phyloP scores from a whole-genome alignment of 2,113 vertebrate species.

The Rhodinocichla rosea region DNA sequence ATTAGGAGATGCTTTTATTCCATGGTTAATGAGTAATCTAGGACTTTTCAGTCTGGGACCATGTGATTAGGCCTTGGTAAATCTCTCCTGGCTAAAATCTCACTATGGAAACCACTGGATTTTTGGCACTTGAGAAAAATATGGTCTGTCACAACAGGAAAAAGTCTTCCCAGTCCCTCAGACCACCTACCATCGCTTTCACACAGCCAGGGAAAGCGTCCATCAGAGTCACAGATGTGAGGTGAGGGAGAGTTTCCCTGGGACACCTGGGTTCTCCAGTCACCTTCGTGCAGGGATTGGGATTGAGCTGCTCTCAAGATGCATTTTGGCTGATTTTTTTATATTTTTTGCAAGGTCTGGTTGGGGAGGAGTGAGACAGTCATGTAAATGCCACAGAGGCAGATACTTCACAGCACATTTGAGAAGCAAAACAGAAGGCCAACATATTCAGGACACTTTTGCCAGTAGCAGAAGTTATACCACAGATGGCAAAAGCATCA shows the following conservation, averaged over 20 bases:
- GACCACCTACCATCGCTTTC: background rate
- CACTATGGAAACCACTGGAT: background rate
- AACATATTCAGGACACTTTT: background rate
- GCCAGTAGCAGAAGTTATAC: background rate
- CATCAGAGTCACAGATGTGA: background rate
- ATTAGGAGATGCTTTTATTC: background rate
- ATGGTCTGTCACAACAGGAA: background rate
- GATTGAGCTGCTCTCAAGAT: background rate
- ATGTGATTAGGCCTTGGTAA: background rate
- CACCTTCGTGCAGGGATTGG: background rate
- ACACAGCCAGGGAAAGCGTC: rapidly evolving
- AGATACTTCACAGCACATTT: background rate
- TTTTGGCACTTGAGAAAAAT: background rate
- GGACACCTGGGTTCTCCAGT: background rate
- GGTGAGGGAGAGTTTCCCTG: background rate
- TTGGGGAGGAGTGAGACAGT: background rate
- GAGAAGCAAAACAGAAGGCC: background rate
- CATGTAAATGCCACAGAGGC: background rate
- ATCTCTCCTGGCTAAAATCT: background rate
- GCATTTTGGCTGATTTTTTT: background rate
- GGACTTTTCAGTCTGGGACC: background rate
- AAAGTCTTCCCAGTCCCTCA: background rate
- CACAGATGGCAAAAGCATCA: background rate
- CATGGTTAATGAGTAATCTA: background rate
- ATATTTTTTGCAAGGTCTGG: background rate